phyloP scores from a whole-genome alignment of 2,797 vertebrate genomes.

The Aulostomus chinensis region DNA sequence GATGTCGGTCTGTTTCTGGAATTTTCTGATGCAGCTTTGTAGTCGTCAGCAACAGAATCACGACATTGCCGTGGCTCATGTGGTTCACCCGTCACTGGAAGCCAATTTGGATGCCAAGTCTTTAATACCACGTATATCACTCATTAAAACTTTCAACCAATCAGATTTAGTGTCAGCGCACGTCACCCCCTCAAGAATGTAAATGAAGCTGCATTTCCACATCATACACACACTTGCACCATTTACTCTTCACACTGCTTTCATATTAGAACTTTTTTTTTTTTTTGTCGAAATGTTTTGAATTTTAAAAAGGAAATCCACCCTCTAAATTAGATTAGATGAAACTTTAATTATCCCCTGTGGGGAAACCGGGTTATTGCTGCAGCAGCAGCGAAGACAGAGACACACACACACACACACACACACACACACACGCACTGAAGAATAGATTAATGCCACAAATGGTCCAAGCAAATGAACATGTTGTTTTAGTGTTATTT shows the following conservation, averaged over 20 bases:
- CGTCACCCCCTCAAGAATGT: background rate
- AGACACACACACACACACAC: no score
- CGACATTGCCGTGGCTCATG: no score
- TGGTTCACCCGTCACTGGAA: no score
- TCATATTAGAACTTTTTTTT: slow-evolving; percentile 10
- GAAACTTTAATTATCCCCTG: slow-evolving; percentile 70
- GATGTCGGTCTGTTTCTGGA: no score
- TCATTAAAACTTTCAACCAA: no score
- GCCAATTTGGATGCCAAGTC: no score
- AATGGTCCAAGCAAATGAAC: slow-evolving; percentile 37
- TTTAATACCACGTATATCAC: no score
- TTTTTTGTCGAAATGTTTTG: slow-evolving; percentile 15
- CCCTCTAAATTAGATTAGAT: slow-evolving; percentile 65
- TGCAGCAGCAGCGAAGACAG: slow-evolving; percentile 42
- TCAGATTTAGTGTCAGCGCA: background rate
- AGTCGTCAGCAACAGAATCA: no score
- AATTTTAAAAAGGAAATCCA: slow-evolving; percentile 53
- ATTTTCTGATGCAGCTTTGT: no score
- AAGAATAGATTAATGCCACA: slow-evolving; percentile 56
- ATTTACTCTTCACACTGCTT: slow-evolving; percentile 8
- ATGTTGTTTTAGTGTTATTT: background rate
- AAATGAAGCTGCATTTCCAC: slow-evolving; percentile 6
- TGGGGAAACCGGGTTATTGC: slow-evolving; percentile 54
- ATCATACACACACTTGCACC: slow-evolving; percentile 3
- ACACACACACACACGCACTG: no score